Base-by-base conservation (phyloP, 2,113 vertebrate genomes). In the Rhinogobius similis region DNA sequence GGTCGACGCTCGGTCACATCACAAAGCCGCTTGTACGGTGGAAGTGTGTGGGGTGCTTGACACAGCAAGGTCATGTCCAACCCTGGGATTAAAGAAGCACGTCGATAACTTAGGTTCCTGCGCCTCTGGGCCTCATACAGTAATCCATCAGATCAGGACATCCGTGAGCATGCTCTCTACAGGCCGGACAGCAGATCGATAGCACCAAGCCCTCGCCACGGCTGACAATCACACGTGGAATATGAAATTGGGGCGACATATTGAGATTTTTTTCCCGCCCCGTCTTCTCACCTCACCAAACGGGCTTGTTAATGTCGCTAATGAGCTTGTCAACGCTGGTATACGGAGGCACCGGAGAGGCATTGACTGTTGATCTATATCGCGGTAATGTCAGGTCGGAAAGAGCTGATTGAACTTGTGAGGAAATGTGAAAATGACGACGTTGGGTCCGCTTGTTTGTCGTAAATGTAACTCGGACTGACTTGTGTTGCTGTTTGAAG, bases 101-200 rank as follows among this genome's bases (percentile, higher is more conserved):
- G 80, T 93, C 91, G 89, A 92, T 91, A 91, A 83, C 75, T 80
- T 90, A 84, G 89, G 27, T 91, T 91, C 85, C 86, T 90, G 86
- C 68, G 86, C 90, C 86, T 88, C 83, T 91, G 91, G 84, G 88
- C 85, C 87, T 89, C 84, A 88, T 87, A 89, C 87, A 89, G 90
- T 92, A 91, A 93, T 93, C 92, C 89, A 92, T 92, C 89, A 91
- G 90, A 92, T 92, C 90, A 89, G 88, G 90, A 91, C 91, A 92
- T 90, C 88, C 86, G 89, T 87, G 79, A 72, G 87, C 82, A 79
- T 77, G 77, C 86, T 78, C 83, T 90, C 88, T 82, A 81, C 78
- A 83, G 90, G 83, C 74, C 68, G 84, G 88, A 87, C 86, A 88
- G 82, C 67, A 65, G 88, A 91, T 93, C 91, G 74, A 92, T 92